Percentiles rank a stretch among this genome's conserved stretches.
Evolutionary conservation across 30 jellyfish, hydroid and myxozoan species (phyloP).

Genomic region (Cassiopea xamachana): DNA sequence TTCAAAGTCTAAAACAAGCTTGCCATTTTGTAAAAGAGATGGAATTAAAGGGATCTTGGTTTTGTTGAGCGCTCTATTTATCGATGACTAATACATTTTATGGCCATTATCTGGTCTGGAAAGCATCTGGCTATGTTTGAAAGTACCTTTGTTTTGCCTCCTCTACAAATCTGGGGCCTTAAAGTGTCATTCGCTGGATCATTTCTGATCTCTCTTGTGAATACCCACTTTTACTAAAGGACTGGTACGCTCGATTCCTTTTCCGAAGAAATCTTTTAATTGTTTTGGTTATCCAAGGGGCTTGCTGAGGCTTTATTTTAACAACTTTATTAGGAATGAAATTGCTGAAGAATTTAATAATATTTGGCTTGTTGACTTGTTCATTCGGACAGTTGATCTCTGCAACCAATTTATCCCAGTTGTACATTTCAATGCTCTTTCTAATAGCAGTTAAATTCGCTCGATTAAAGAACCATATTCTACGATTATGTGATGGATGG

Average conservation of each 20-base stretch:
- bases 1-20: constrained; percentile 24
- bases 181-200: constrained; percentile 16
- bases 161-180: constrained; percentile 23
- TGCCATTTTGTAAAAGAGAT: constrained; percentile 46
- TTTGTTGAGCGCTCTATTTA: constrained; percentile 28
- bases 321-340: constrained; percentile 50
- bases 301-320: constrained; percentile 32
- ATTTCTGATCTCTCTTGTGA: constrained; percentile 38
- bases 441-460: constrained; percentile 18
- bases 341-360: constrained; percentile 43
- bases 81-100: not conserved
- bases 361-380: constrained; percentile 37
- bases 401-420: not conserved
- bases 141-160: constrained; percentile 2
- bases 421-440: constrained; percentile 26
- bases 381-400: constrained; percentile 27
- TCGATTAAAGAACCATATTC: constrained; percentile 31
- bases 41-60: constrained; percentile 62
- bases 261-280: constrained; percentile 41
- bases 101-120: constrained; percentile 3
- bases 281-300: constrained; percentile 61
- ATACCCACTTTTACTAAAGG: constrained; percentile 46
- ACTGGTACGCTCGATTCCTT: constrained; percentile 37
- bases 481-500: constrained; percentile 35
- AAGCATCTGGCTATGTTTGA: constrained; percentile 12